These are phyloP conservation scores for Lochmaea capreae DNA, from an alignment of 2,888 invertebrate genomes.

Conservation along the genomic window DNA sequence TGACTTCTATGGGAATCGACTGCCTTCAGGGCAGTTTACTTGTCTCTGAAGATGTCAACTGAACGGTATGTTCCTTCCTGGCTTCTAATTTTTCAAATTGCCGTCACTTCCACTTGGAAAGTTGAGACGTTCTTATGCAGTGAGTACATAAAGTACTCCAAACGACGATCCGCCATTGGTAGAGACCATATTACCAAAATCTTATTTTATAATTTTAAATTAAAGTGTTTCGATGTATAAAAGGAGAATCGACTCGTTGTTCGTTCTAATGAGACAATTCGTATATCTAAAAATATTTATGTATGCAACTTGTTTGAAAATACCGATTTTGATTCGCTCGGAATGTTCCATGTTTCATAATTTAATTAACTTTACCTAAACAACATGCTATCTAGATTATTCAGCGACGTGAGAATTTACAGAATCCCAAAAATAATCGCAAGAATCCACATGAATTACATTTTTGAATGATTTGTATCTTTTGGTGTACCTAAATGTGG, in stretches of 20 bases:
- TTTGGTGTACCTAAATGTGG: not conserved
- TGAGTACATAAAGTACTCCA: no score
- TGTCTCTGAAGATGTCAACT: no score
- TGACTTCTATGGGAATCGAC: no score
- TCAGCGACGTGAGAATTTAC: constrained; percentile 12
- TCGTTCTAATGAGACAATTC: not conserved
- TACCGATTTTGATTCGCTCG: not conserved
- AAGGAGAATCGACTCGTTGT: not conserved
- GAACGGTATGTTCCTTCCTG: no score
- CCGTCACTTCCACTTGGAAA: no score
- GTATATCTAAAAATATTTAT: not conserved
- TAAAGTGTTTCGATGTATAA: no score
- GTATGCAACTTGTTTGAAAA: not conserved
- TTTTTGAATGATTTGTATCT: not conserved
- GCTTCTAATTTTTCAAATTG: no score
- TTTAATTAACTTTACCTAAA: constrained; percentile 7
- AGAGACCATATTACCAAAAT: no score
- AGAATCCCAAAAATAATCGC: constrained; percentile 13
- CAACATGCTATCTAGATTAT: constrained; percentile 15
- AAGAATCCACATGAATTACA: constrained; percentile 15
- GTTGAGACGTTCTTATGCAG: no score
- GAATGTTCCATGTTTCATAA: constrained; percentile 3
- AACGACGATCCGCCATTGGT: no score
- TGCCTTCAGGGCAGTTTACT: no score
- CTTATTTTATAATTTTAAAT: no score